Conservation (phyloP, 2,888 invertebrate species). For the Polyommatus iphigenia region DNA sequence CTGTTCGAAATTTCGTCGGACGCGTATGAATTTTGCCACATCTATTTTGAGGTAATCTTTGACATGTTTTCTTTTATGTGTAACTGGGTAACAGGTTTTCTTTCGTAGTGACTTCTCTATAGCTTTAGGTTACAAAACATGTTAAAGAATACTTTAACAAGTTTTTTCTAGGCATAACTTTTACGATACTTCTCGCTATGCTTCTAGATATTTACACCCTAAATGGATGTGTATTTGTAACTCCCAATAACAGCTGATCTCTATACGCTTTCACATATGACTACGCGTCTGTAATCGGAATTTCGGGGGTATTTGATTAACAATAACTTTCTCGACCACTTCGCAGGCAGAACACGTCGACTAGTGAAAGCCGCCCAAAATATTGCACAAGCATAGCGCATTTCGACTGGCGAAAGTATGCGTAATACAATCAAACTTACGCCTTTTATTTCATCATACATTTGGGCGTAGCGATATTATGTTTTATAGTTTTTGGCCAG, state of each 20-base stretch:
- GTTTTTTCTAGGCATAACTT: no score
- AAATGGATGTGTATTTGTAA: not conserved
- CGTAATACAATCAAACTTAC: conserved; percentile 8
- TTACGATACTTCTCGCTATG: no score
- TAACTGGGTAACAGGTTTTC: conserved; percentile 55
- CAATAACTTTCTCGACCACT: conserved; percentile 54
- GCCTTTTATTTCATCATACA: not conserved
- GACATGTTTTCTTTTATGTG: conserved; percentile 44
- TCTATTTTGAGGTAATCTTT: not conserved
- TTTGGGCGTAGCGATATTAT: not conserved
- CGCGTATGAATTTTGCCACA: not conserved
- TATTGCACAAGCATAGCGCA: conserved; percentile 75
- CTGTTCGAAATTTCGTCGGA: not conserved
- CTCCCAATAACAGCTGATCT: not conserved
- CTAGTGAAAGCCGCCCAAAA: conserved; percentile 78
- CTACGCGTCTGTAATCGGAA: not conserved
- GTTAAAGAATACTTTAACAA: no score
- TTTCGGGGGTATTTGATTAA: conserved; percentile 1
- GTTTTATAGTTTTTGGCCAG: no score
- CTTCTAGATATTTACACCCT: no score
- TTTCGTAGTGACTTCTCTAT: not conserved
- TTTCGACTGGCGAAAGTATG: conserved; percentile 19
- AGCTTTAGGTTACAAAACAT: not conserved
- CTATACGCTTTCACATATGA: not conserved
- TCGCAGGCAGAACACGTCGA: conserved; percentile 72